These are phyloP conservation scores for Buphagus erythrorhynchus DNA, from an alignment of 2,797 vertebrate genomes.

Conservation along the genomic window DNA sequence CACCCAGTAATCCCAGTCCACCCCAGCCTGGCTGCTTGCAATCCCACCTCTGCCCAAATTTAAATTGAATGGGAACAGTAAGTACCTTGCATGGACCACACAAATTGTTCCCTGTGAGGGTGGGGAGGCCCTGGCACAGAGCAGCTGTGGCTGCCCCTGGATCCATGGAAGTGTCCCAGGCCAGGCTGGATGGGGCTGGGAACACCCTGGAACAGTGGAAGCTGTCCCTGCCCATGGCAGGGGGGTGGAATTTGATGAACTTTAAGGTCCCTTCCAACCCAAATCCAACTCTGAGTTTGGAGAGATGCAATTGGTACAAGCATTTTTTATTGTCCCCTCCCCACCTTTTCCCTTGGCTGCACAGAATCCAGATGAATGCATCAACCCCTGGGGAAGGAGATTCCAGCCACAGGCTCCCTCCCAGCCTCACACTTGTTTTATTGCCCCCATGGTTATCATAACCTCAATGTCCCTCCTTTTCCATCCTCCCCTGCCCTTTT, in stretches of 20 bases:
- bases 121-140: not conserved
- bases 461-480: not conserved
- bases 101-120: fast-evolving
- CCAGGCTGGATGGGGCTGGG: fast-evolving
- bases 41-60: not conserved
- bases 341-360: not conserved
- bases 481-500: not conserved
- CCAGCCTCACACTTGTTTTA: not conserved
- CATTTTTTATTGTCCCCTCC: not conserved
- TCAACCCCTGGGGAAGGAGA: not conserved
- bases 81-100: not conserved
- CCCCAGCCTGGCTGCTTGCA: not conserved
- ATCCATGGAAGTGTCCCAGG: not conserved
- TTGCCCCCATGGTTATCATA: not conserved
- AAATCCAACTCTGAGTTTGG: not conserved
- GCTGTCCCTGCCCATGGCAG: not conserved
- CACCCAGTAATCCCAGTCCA: not conserved
- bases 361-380: not conserved
- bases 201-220: fast-evolving
- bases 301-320: not conserved
- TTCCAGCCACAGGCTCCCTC: not conserved
- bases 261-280: not conserved
- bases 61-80: not conserved
- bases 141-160: not conserved
- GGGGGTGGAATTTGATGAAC: fast-evolving